Evolutionary conservation across 2,797 vertebrate genomes (phyloP).

Genomic region (Euthynnus affinis): DNA sequence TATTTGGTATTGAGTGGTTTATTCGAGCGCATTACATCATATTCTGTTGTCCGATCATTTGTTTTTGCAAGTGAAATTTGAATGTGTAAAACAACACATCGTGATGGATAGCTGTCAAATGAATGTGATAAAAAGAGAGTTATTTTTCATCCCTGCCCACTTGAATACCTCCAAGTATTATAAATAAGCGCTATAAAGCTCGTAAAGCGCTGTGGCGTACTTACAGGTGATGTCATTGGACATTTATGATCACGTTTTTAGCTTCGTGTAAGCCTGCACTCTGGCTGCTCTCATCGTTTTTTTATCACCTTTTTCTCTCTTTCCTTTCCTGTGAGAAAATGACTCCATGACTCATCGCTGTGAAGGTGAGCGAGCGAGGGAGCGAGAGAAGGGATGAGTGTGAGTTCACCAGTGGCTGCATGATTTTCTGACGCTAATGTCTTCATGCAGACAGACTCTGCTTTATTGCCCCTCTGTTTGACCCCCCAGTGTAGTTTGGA

Average conservation of each 20-base stretch:
- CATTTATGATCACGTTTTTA: neutral
- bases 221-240: neutral
- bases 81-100: no score
- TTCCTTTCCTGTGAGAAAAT: conserved; percentile 52
- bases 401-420: neutral
- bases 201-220: no score
- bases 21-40: no score
- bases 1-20: no score
- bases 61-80: no score
- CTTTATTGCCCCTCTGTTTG: conserved; percentile 42
- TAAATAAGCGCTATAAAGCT: no score
- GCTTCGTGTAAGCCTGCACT: conserved; percentile 14
- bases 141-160: no score
- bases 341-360: conserved; percentile 43
- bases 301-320: conserved; percentile 8
- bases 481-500: conserved; percentile 52
- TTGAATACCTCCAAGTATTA: no score
- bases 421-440: conserved; percentile 14
- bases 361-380: conserved; percentile 37
- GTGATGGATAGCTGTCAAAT: no score
- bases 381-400: conserved; percentile 13
- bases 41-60: no score
- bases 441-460: conserved; percentile 19
- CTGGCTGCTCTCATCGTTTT: conserved; percentile 1
- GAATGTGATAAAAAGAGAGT: no score